phyloP scores from a whole-genome alignment of 2,797 vertebrate species.

The Craterocephalus amniculus region DNA sequence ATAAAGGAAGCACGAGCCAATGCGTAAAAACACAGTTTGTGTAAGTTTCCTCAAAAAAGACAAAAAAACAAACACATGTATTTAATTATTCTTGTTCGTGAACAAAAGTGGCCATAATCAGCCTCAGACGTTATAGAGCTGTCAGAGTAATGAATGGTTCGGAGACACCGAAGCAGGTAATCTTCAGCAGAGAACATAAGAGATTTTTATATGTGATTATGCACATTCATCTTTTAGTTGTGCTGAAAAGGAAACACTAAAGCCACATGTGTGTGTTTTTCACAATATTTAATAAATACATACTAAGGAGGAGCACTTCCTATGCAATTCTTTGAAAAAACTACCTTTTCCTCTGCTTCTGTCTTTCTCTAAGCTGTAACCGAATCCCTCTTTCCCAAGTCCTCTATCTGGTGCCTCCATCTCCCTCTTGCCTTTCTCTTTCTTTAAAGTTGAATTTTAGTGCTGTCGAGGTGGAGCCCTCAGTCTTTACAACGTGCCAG shows the following conservation, averaged over 20 bases:
- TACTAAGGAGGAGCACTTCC: not conserved
- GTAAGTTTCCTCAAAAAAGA: too few relatives aligned
- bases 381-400: not conserved
- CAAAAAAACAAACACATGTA: not conserved
- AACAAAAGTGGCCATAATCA: too few relatives aligned
- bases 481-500: constrained; percentile 43
- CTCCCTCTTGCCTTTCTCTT: constrained; percentile 7
- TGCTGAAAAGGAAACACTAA: constrained; percentile 9
- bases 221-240: constrained; percentile 1
- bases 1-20: not conserved
- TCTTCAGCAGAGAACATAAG: not conserved
- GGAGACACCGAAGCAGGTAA: not conserved
- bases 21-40: not conserved
- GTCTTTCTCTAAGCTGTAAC: constrained; percentile 2
- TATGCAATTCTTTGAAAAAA: constrained; percentile 1
- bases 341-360: constrained; percentile 10
- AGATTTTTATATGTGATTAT: constrained; percentile 1
- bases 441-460: constrained; percentile 24
- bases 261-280: too few relatives aligned
- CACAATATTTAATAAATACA: not conserved
- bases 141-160: not conserved
- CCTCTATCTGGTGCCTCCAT: constrained; percentile 10
- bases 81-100: too few relatives aligned
- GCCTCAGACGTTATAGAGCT: too few relatives aligned
- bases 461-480: constrained; percentile 30